Base-by-base conservation (phyloP, 1,140 invertebrate species). In the Paracyclopina nana region DNA sequence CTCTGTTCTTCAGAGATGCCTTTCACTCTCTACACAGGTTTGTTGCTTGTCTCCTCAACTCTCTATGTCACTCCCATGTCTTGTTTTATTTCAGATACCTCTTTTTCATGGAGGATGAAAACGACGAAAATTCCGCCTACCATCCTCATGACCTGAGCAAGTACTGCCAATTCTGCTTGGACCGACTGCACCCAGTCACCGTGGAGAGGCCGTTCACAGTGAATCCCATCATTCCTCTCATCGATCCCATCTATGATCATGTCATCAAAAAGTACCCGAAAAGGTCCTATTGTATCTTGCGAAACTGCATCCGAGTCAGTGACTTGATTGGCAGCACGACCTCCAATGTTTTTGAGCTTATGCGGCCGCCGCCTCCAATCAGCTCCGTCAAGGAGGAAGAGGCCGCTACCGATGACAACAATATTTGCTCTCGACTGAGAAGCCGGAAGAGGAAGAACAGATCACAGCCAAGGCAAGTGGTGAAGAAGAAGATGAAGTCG, bases 111-210 rank as follows among this genome's bases (percentile, higher is more conserved):
- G 38, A 42, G 26, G 28, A 42, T 25, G 50, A 43, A 11, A 41
- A 52, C n/a, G 50, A 52, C 26, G 50, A 52, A 29, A 24, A 40
- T 20, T 42, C 38, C 11, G 41, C 20, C 4, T 52, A 52, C 26
- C 50, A 52, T 52, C 50, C 50, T 5, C 50, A 52, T 22, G 41
- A 52, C 14, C 42, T 40, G 6, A 9, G 18, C 24, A 14, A 41
- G 11, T 52, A 52, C 27, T 52, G 50, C 28, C 50, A 52, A 41
- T 52, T 52, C 20, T 52, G 50, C 27, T 16, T 52, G 25, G 50
- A 52, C 24, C 50, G 43, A 25, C 22, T 16, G 6, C 50, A 52
- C 20, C 50, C 50, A 4, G 43, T 43, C 12, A 18, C 14, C 2
- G 41, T 52, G 8, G 50, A 52, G 9, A 42, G 50, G 40, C 50